These are phyloP conservation scores for Ophthalmolycus amberensis DNA, from an alignment of 2,113 vertebrate species.

Conservation along the genomic window DNA sequence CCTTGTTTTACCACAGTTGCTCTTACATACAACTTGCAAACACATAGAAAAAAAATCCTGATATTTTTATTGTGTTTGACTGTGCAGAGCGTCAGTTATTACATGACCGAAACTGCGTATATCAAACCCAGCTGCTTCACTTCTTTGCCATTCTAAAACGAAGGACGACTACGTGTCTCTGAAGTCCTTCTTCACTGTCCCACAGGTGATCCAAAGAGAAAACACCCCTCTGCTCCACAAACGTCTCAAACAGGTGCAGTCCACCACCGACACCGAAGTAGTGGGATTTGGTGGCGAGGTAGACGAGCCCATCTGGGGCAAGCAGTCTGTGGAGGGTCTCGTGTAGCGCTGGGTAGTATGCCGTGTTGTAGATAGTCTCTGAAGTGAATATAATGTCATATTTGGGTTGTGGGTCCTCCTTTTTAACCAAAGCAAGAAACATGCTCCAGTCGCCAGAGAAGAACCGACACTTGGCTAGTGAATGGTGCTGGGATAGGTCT, in stretches of 20 bases:
- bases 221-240: slow-evolving; percentile 84
- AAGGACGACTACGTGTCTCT: slow-evolving; percentile 88
- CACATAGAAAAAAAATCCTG: not conserved
- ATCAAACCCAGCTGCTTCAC: not conserved
- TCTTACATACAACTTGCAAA: not conserved
- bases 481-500: slow-evolving; percentile 48
- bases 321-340: slow-evolving; percentile 85
- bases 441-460: slow-evolving; percentile 94
- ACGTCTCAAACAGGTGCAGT: slow-evolving; percentile 88
- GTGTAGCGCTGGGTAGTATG: slow-evolving; percentile 88
- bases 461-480: slow-evolving; percentile 83
- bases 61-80: not conserved
- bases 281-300: slow-evolving; percentile 92
- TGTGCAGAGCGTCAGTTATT: not conserved
- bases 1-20: slow-evolving; percentile 3
- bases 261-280: slow-evolving; percentile 98
- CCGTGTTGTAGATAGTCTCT: slow-evolving; percentile 95
- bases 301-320: slow-evolving; percentile 82
- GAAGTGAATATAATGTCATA: slow-evolving; percentile 94
- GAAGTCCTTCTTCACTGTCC: slow-evolving; percentile 88
- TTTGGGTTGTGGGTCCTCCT: slow-evolving; percentile 73
- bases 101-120: not conserved
- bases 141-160: slow-evolving; percentile 80
- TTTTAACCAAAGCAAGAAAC: slow-evolving; percentile 85
- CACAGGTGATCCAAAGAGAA: slow-evolving; percentile 84